Conservation (phyloP, 2,797 vertebrate species). For the Lerista edwardsae region DNA sequence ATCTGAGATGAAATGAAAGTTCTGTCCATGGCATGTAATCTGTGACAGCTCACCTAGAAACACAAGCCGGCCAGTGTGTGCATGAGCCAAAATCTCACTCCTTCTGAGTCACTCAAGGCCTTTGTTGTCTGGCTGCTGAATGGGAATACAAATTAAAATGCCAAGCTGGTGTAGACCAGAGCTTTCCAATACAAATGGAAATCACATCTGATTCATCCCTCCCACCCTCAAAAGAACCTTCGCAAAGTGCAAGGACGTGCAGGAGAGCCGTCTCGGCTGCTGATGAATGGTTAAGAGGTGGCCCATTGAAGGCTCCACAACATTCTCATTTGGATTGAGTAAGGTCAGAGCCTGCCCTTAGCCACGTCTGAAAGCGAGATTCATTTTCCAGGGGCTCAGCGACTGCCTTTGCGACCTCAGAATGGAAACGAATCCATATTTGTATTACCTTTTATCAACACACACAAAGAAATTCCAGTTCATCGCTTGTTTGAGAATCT, state of each 20-base stretch:
- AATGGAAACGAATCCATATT: background rate
- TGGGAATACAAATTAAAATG: background rate
- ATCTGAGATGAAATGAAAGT: too few relatives aligned
- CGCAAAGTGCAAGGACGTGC: background rate
- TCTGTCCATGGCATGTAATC: too few relatives aligned
- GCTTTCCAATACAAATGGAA: background rate
- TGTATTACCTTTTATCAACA: background rate
- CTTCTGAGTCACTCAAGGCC: background rate
- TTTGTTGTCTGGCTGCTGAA: background rate
- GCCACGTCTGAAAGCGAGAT: background rate
- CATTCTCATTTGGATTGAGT: background rate
- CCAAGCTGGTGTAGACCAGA: background rate
- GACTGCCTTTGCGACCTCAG: background rate
- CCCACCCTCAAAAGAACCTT: background rate
- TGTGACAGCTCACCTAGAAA: too few relatives aligned
- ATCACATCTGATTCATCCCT: background rate
- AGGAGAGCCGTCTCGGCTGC: background rate
- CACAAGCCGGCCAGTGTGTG: too few relatives aligned
- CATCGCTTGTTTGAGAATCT: background rate
- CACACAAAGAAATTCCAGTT: background rate
- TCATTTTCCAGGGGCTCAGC: background rate
- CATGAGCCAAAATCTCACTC: too few relatives aligned
- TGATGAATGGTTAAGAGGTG: background rate
- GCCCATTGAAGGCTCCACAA: background rate
- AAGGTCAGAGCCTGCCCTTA: slow-evolving; percentile 6